These are phyloP conservation scores for Zeugodacus cucurbitae DNA, from an alignment of 1,140 invertebrate genomes.

Conservation along the genomic window DNA sequence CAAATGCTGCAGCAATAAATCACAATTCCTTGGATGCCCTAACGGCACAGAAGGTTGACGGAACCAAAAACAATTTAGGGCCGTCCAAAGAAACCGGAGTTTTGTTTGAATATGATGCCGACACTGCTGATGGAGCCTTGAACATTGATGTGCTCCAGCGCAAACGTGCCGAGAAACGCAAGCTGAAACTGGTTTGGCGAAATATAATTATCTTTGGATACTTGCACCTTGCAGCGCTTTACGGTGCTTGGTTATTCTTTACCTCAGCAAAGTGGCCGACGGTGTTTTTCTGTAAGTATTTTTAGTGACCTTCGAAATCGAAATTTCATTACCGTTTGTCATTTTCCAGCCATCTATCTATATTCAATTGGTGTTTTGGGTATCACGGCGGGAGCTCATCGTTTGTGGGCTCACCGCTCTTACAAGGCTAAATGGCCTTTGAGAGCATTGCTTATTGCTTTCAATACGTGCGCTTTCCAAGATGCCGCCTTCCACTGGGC, in stretches of 20 bases:
- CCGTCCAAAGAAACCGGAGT: constrained; percentile 67
- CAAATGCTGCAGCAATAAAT: constrained; percentile 49
- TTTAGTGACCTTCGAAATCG: not conserved
- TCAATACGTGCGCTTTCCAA: constrained; percentile 88
- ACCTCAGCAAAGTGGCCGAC: constrained; percentile 83
- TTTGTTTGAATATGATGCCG: constrained; percentile 72
- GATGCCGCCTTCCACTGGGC: constrained; percentile 93
- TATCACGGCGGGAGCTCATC: constrained; percentile 92
- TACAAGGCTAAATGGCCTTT: constrained; percentile 93
- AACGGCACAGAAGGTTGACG: not conserved
- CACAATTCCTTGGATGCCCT: not conserved
- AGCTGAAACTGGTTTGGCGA: constrained; percentile 85
- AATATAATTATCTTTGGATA: constrained; percentile 88
- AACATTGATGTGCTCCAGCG: constrained; percentile 60
- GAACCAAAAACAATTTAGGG: not conserved
- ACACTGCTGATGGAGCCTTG: constrained; percentile 68
- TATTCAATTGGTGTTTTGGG: constrained; percentile 80
- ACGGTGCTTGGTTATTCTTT: constrained; percentile 83
- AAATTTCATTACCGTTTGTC: not conserved
- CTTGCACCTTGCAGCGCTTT: constrained; percentile 89
- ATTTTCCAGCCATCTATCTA: constrained; percentile 46
- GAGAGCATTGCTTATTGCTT: constrained; percentile 78
- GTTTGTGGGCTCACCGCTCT: constrained; percentile 91
- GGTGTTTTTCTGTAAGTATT: constrained; percentile 73
- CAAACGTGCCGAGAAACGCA: constrained; percentile 59